A percentile compares a stretch with the other conserved stretches of the same genome.
Evolutionary conservation across 2,113 vertebrate species (phyloP).

Genomic region (Cichladusa arquata): DNA sequence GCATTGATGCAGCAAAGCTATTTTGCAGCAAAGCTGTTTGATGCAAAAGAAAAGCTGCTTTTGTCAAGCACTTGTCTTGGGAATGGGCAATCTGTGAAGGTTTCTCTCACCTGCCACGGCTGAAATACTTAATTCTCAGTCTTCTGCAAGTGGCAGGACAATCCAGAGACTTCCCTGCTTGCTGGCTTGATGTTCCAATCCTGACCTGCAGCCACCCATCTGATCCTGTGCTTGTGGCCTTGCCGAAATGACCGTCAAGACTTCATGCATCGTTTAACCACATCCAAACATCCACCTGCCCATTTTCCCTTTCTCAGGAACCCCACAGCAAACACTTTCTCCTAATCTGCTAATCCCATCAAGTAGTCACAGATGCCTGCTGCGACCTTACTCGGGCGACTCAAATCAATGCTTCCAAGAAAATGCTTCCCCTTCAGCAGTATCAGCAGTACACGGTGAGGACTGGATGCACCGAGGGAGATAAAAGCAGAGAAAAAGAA

Average conservation of each 20-base stretch:
- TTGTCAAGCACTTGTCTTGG: neutral
- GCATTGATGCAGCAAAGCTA: neutral
- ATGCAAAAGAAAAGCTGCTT: constrained; percentile 38
- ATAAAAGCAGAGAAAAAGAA: neutral
- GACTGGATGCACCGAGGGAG: neutral
- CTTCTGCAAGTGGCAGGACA: neutral
- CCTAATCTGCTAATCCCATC: constrained; percentile 55
- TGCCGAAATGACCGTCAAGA: neutral
- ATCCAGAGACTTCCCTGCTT: neutral
- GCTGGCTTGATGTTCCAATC: neutral
- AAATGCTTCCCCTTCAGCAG: constrained; percentile 7
- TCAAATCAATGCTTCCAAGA: neutral
- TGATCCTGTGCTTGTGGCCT: neutral
- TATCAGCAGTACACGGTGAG: neutral
- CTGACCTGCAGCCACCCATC: neutral
- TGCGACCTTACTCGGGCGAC: neutral
- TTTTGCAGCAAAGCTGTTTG: neutral
- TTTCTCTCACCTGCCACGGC: neutral
- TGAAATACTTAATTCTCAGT: neutral
- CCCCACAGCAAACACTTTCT: constrained; percentile 12
- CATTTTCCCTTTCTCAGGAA: neutral
- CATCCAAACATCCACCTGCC: constrained; percentile 28
- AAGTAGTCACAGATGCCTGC: constrained; percentile 44
- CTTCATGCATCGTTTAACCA: neutral
- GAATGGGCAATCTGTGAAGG: neutral